Conservation (phyloP, 2,797 vertebrate species). For the Danio jaintianensis region DNA sequence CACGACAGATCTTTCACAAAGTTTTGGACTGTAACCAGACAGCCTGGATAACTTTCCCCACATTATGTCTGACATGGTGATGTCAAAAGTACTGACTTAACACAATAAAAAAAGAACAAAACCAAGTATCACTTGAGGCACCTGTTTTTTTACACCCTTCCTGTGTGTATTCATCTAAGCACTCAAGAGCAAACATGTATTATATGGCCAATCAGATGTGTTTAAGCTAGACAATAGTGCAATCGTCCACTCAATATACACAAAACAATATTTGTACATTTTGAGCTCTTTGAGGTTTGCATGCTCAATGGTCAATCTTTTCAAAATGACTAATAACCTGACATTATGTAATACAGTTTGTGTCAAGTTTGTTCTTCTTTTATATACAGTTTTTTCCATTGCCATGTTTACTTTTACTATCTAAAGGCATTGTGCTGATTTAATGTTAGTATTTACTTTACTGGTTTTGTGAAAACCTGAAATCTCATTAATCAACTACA, state of each 20-base stretch:
- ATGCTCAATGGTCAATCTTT: neutral
- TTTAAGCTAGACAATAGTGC: neutral
- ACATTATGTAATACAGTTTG: no score
- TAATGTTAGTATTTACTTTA: no score
- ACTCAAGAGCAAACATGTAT: no score
- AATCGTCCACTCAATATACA: neutral
- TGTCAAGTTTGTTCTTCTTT: no score
- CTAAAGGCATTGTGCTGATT: no score
- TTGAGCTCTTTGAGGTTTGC: neutral
- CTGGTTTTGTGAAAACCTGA: neutral
- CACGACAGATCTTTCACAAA: conserved; percentile 14
- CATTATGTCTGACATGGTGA: neutral
- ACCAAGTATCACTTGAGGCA: no score
- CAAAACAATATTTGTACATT: neutral
- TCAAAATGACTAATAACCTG: neutral
- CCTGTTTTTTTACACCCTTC: no score
- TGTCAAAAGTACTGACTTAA: neutral
- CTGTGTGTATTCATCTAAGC: no score
- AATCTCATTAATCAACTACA: neutral
- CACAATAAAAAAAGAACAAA: no score
- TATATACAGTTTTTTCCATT: no score
- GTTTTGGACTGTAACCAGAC: neutral
- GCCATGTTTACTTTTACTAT: no score
- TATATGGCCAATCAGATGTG: neutral
- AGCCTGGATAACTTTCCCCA: neutral